A percentile compares a stretch with the other conserved stretches of the same genome.
phyloP scores from a whole-genome alignment of 30 jellyfish, hydroid and myxozoan species.

The Pelagia noctiluca region DNA sequence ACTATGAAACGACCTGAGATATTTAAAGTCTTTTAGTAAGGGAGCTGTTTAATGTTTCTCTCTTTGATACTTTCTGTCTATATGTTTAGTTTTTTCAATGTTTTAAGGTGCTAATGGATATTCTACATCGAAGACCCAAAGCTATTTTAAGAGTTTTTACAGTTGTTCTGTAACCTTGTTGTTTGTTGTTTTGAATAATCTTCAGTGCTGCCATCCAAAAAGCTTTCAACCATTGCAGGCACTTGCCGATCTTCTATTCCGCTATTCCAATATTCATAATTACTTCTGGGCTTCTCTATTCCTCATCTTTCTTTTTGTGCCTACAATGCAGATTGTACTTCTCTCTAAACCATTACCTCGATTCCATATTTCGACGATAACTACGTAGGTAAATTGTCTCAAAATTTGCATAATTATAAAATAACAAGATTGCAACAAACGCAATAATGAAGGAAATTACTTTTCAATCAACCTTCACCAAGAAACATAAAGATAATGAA shows the following conservation, averaged over 20 bases:
- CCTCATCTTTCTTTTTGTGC: slow-evolving; percentile 5
- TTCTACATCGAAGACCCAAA: slow-evolving; percentile 5
- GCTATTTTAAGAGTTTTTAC: not conserved
- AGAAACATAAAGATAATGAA: not conserved
- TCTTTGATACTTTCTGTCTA: not conserved
- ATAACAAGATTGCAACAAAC: not conserved
- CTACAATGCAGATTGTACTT: not conserved
- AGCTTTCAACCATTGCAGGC: not conserved
- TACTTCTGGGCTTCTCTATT: slow-evolving; percentile 2
- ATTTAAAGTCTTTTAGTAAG: not conserved
- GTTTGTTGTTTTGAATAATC: not conserved
- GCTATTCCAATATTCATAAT: not conserved
- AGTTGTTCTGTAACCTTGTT: not conserved
- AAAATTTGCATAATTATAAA: not conserved
- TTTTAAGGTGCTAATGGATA: not conserved
- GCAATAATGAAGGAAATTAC: not conserved
- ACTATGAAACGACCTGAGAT: not conserved
- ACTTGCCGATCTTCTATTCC: not conserved
- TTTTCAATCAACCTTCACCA: not conserved
- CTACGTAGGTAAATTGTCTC: slow-evolving; percentile 2
- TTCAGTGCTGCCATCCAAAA: not conserved
- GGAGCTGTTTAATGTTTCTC: slow-evolving; percentile 1
- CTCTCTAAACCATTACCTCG: not conserved
- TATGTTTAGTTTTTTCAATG: not conserved
- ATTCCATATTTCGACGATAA: not conserved